Evolutionary conservation across 2,113 vertebrate species (phyloP).

Genomic region (Nibea albiflora): DNA sequence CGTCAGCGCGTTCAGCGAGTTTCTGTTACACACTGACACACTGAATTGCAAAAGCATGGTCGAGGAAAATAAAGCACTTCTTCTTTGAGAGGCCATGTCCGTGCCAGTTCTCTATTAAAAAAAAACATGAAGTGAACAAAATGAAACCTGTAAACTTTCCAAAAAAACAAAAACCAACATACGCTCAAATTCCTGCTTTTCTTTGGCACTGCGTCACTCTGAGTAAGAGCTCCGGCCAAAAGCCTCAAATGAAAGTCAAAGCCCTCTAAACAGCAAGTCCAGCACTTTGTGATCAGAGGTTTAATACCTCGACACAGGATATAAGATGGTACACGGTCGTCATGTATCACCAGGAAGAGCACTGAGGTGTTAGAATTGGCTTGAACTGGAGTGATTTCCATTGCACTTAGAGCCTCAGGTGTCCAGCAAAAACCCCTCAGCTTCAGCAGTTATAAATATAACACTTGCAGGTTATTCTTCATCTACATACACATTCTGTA

Average conservation of each 20-base stretch:
- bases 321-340: not conserved
- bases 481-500: not conserved
- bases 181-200: constrained; percentile 19
- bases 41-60: constrained; percentile 24
- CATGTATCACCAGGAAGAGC: constrained; percentile 4
- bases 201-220: constrained; percentile 54
- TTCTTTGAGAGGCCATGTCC: not conserved
- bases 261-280: constrained; percentile 8
- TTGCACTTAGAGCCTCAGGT: constrained; percentile 43
- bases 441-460: constrained; percentile 49
- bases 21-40: not conserved
- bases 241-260: not conserved
- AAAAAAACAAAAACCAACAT: not conserved
- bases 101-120: not conserved
- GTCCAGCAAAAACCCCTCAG: not conserved
- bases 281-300: constrained; percentile 28
- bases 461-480: constrained; percentile 30
- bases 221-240: constrained; percentile 25
- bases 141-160: constrained; percentile 15
- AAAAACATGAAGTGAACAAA: not conserved
- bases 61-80: constrained; percentile 8
- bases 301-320: constrained; percentile 23
- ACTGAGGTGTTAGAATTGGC: not conserved
- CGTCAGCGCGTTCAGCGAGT: not conserved
- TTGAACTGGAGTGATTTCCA: constrained; percentile 8